Conservation (phyloP, 1,140 invertebrate species). For the Grapholita molesta region DNA sequence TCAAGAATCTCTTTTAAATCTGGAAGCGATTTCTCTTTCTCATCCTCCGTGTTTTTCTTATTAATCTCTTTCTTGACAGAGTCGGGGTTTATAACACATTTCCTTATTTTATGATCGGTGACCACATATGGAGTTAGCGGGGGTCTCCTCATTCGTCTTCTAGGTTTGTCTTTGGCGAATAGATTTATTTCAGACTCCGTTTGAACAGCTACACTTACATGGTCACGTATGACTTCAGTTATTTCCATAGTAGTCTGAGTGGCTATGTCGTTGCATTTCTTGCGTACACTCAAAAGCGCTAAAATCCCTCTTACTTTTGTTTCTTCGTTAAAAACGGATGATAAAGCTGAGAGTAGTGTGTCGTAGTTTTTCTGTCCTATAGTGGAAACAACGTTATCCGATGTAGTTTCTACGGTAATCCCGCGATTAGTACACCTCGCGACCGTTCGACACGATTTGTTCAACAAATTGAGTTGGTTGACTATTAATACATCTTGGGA, state of each 20-base stretch:
- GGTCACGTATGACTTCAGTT: neutral
- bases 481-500: slow-evolving; percentile 39
- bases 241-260: slow-evolving; percentile 20
- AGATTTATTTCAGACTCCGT: slow-evolving; percentile 25
- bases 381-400: slow-evolving; percentile 40
- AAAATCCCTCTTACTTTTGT: slow-evolving; percentile 48
- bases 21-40: neutral
- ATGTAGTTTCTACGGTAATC: slow-evolving; percentile 37
- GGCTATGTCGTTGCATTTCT: neutral
- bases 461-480: slow-evolving; percentile 36
- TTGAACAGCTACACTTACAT: neutral
- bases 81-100: slow-evolving; percentile 25
- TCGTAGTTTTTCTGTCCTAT: slow-evolving; percentile 62
- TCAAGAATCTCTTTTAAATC: neutral
- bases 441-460: slow-evolving; percentile 40
- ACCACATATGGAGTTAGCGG: slow-evolving; percentile 27
- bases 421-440: slow-evolving; percentile 29
- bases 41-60: neutral
- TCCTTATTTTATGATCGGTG: slow-evolving; percentile 23
- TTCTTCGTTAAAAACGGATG: slow-evolving; percentile 49
- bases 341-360: slow-evolving; percentile 41
- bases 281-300: slow-evolving; percentile 37
- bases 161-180: slow-evolving; percentile 24
- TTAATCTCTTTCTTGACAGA: neutral
- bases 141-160: slow-evolving; percentile 10